phyloP scores from a whole-genome alignment of 2,113 vertebrate genomes.

The Eublepharis macularius region DNA sequence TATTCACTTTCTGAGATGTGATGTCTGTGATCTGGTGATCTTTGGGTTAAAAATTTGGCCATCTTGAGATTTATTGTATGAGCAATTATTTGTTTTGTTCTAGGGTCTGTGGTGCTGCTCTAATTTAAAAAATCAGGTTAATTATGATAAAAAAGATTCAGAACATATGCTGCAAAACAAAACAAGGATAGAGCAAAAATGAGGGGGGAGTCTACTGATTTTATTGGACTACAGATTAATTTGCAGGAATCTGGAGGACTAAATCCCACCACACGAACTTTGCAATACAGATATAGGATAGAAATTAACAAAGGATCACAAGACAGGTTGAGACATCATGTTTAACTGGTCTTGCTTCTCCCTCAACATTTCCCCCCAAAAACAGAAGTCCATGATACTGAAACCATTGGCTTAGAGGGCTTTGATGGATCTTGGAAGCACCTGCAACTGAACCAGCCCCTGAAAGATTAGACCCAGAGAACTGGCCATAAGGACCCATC shows the following conservation, averaged over 20 bases:
- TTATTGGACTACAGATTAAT: conserved; percentile 7
- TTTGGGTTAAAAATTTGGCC: background rate
- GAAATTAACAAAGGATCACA: background rate
- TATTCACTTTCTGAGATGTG: background rate
- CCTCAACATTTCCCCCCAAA: background rate
- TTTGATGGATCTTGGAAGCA: background rate
- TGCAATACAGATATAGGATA: background rate
- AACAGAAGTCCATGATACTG: background rate
- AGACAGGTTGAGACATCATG: background rate
- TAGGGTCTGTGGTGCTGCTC: background rate
- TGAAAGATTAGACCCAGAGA: background rate
- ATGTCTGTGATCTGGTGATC: background rate
- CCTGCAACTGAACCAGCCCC: background rate
- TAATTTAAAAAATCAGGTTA: background rate
- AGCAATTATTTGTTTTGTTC: background rate
- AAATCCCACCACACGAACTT: conserved; percentile 2
- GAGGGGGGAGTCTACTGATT: background rate
- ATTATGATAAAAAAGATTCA: background rate
- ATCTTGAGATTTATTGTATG: background rate
- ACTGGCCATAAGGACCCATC: background rate
- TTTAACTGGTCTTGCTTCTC: background rate
- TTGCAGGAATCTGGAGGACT: background rate
- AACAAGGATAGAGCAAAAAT: background rate
- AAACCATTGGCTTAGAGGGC: background rate
- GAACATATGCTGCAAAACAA: background rate